Evolutionary conservation across 1,140 invertebrate species (phyloP), one percentile per base, ranked within the genome.

Genomic region (Palaemon carinicauda): DNA sequence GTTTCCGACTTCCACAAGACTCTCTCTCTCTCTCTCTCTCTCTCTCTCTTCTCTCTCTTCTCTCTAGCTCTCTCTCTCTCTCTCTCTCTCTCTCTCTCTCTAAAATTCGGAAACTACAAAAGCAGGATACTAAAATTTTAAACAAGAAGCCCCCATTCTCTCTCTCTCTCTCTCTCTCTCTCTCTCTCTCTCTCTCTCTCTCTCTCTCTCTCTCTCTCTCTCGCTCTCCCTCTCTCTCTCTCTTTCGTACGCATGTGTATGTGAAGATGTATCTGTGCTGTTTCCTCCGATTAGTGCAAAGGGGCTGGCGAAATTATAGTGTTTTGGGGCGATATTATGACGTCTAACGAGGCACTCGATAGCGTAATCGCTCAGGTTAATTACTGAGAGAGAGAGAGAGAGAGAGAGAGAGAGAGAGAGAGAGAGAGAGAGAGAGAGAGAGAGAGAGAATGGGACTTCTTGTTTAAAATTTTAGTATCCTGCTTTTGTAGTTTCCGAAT

Each of bases 61-160:
- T 60, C 56, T 24, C 56, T 24, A 5, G 10, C 24, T 60, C 24
- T 60, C 24, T 24, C 24, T 60, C 41, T 77, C 74, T 77, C 41
- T 77, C 33, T 51, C 27, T 77, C 74, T 77, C 41, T 77, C 41
- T 77, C 74, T 77, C 41, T 77, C 41, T 21, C n/a, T n/a, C n/a
- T n/a, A n/a, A n/a, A n/a, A n/a, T n/a, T n/a, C n/a, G n/a, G n/a
- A n/a, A n/a, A n/a, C n/a, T n/a, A n/a, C n/a, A n/a, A n/a, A n/a
- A n/a, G n/a, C n/a, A n/a, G n/a, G n/a, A n/a, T n/a, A n/a, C n/a
- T n/a, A n/a, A n/a, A n/a, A n/a, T n/a, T n/a, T n/a, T n/a, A n/a
- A n/a, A n/a, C n/a, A n/a, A n/a, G n/a, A n/a, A n/a, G n/a, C 74
- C 51, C 41, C 51, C 41, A 51, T 33, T 77, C 41, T 77, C 41